Evolutionary conservation across 2,888 invertebrate species (phyloP).

Genomic region (Pammene fasciana): DNA sequence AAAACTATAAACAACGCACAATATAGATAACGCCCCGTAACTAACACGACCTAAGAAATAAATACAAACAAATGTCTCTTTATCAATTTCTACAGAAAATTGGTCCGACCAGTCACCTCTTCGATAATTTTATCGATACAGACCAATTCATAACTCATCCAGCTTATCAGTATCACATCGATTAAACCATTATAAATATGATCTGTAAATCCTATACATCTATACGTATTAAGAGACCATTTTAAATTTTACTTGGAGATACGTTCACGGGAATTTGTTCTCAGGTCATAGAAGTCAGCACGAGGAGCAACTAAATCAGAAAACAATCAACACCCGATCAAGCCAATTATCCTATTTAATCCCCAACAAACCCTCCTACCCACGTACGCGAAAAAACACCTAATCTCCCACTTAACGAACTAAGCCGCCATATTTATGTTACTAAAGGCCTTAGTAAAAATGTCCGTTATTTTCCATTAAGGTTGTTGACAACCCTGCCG

Average conservation of each 20-base stretch:
- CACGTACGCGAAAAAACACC: constrained; percentile 60
- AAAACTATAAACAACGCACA: constrained; percentile 9
- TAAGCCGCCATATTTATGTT: constrained; percentile 48
- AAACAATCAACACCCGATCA: constrained; percentile 62
- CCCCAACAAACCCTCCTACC: constrained; percentile 57
- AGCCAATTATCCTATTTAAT: constrained; percentile 63
- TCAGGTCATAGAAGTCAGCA: constrained; percentile 13
- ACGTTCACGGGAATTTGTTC: background rate
- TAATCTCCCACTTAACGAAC: constrained; percentile 47
- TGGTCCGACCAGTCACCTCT: constrained; percentile 8
- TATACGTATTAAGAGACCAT: background rate
- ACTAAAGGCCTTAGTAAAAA: constrained; percentile 49
- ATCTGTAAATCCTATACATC: background rate
- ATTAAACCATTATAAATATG: background rate
- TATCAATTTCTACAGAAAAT: constrained; percentile 23
- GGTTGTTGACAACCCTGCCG: constrained; percentile 68
- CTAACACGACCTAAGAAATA: constrained; percentile 20
- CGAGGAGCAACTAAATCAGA: constrained; percentile 43
- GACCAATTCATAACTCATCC: background rate
- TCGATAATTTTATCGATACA: constrained; percentile 20
- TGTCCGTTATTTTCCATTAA: constrained; percentile 63
- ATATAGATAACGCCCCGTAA: constrained; percentile 27
- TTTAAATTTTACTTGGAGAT: no score
- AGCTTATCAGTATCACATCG: background rate
- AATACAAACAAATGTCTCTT: constrained; percentile 42